phyloP scores from a whole-genome alignment of 2,113 vertebrate species.

The Malurus cyaneus region DNA sequence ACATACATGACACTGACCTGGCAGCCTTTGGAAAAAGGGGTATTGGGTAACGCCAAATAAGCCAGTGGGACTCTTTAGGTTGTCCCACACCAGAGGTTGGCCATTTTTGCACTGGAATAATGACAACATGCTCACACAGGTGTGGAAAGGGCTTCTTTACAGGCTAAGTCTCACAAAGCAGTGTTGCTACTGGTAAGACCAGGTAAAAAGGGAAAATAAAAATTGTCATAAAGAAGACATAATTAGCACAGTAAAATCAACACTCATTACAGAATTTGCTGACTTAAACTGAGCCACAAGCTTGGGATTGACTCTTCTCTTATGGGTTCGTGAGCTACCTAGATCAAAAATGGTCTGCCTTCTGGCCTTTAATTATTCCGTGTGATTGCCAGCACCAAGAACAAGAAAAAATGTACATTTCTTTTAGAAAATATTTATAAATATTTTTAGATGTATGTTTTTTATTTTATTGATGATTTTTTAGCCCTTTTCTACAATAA shows the following conservation, averaged over 20 bases:
- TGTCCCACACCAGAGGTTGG: fast-evolving
- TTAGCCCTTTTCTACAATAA: background rate
- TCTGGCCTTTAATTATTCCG: background rate
- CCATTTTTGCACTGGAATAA: background rate
- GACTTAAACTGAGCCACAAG: background rate
- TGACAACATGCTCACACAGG: background rate
- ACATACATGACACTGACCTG: fast-evolving
- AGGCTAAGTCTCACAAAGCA: background rate
- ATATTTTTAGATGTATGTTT: background rate
- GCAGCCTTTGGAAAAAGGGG: background rate
- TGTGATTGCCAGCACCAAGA: background rate
- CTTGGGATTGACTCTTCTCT: background rate
- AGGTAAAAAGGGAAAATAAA: background rate
- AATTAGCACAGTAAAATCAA: background rate
- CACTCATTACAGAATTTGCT: background rate
- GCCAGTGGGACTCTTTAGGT: background rate
- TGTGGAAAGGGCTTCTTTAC: background rate
- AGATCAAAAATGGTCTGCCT: background rate
- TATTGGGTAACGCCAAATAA: background rate
- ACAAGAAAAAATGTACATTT: background rate
- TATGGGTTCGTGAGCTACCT: background rate
- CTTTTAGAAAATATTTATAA: background rate
- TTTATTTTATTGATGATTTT: background rate
- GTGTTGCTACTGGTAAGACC: background rate
- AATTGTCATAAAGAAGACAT: background rate